A percentile compares a stretch with the other conserved stretches of the same genome.
Conservation (phyloP, 1,140 invertebrate species). For the Drosophila elegans region DNA sequence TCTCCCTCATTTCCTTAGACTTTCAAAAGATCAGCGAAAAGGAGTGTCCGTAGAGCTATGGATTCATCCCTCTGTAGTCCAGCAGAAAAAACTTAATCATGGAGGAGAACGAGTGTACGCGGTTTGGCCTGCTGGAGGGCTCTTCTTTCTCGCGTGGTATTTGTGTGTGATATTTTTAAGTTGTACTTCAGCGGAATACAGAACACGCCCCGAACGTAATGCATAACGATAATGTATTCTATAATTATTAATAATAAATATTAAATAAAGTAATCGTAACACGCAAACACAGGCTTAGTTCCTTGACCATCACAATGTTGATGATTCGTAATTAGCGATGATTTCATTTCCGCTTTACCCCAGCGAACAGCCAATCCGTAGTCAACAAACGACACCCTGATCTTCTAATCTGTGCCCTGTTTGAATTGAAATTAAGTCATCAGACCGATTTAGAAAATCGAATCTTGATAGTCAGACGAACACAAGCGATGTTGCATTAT, state of each 20-base stretch:
- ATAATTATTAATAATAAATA: conserved; percentile 77
- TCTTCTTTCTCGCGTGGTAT: conserved; percentile 70
- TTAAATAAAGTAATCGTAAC: conserved; percentile 75
- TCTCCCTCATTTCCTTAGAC: conserved; percentile 35
- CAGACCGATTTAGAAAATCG: conserved; percentile 41
- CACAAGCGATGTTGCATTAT: conserved; percentile 4
- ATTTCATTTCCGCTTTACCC: conserved; percentile 46
- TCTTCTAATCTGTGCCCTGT: conserved; percentile 34
- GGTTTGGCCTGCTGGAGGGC: conserved; percentile 33
- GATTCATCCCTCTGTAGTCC: conserved; percentile 7
- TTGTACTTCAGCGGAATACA: conserved; percentile 76
- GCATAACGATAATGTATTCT: conserved; percentile 75
- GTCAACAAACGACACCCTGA: conserved; percentile 21
- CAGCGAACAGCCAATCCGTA: conserved; percentile 38
- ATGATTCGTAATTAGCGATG: conserved; percentile 31
- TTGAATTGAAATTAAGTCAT: conserved; percentile 47
- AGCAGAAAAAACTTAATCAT: conserved; percentile 56
- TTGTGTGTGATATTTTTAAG: conserved; percentile 84
- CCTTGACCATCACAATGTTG: conserved; percentile 43
- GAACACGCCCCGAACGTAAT: conserved; percentile 61
- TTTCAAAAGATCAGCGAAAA: conserved; percentile 83
- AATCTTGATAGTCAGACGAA: conserved; percentile 15
- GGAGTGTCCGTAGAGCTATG: conserved; percentile 76
- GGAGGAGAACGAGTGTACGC: conserved; percentile 31
- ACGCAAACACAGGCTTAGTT: conserved; percentile 23